Conservation (phyloP, 1,140 invertebrate species). For the Panagrolaimus sp. region DNA sequence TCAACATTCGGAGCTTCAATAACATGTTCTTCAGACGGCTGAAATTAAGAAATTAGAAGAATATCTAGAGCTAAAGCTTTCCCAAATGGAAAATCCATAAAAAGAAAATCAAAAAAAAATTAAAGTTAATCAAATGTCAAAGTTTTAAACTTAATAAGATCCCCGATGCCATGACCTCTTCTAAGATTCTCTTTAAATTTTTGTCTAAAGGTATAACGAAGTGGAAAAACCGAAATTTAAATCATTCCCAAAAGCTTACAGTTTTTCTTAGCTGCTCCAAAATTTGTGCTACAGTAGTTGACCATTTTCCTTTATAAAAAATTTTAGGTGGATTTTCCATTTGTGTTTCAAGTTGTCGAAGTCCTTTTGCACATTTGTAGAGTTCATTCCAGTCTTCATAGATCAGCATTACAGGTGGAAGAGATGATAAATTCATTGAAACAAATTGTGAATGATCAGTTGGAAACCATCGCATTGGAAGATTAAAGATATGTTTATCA, state of each 20-base stretch:
- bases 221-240: too few species aligned
- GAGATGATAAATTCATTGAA: neutral
- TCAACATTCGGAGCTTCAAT: neutral
- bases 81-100: too few species aligned
- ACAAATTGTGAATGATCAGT: conserved; percentile 5
- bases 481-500: neutral
- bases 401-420: conserved; percentile 5
- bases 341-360: conserved; percentile 1
- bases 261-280: neutral
- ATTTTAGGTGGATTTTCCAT: neutral
- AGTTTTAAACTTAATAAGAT: too few species aligned
- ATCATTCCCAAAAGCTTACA: neutral
- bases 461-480: conserved; percentile 7
- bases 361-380: conserved; percentile 3
- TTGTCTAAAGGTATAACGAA: too few species aligned
- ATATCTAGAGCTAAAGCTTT: too few species aligned
- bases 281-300: neutral
- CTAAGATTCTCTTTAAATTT: too few species aligned
- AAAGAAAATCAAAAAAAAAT: too few species aligned
- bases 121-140: neutral
- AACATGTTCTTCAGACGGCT: neutral
- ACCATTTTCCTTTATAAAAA: conserved; percentile 1
- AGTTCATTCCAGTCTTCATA: conserved; percentile 11
- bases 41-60: too few species aligned
- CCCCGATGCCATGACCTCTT: too few species aligned